These are phyloP conservation scores for Thysanoteuthis rhombus DNA, from an alignment of 2,888 invertebrate genomes.

Conservation along the genomic window DNA sequence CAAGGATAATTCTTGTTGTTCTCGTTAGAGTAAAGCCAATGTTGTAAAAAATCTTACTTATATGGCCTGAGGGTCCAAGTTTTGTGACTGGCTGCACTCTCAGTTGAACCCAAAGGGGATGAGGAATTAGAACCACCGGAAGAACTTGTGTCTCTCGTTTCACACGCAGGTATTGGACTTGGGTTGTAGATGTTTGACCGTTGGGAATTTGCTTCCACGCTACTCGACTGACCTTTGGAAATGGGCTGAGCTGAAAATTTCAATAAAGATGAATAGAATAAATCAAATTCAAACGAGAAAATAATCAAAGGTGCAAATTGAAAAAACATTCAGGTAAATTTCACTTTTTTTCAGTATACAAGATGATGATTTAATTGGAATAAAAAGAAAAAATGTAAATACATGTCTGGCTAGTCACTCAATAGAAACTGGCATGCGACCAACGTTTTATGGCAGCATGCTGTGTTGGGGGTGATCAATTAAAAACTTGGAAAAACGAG, in stretches of 20 bases:
- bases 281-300: neutral
- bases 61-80: constrained; percentile 47
- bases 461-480: too few species aligned
- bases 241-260: neutral
- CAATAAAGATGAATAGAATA: neutral
- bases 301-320: neutral
- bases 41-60: constrained; percentile 41
- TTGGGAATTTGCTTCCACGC: neutral
- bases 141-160: constrained; percentile 32
- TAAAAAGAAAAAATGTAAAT: too few species aligned
- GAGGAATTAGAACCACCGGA: constrained; percentile 35
- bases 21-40: too few species aligned
- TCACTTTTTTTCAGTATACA: too few species aligned
- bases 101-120: constrained; percentile 45
- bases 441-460: too few species aligned
- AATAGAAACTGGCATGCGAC: too few species aligned
- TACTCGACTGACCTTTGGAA: neutral
- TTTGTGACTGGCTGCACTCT: constrained; percentile 35
- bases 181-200: neutral
- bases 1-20: too few species aligned
- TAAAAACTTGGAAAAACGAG: too few species aligned
- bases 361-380: too few species aligned
- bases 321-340: too few species aligned
- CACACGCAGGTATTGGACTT: neutral
- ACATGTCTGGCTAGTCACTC: too few species aligned